Evolutionary conservation across 2,888 invertebrate genomes (phyloP), one percentile per base, ranked within the genome.

Genomic region (Hydrotaea cyrtoneurina): DNA sequence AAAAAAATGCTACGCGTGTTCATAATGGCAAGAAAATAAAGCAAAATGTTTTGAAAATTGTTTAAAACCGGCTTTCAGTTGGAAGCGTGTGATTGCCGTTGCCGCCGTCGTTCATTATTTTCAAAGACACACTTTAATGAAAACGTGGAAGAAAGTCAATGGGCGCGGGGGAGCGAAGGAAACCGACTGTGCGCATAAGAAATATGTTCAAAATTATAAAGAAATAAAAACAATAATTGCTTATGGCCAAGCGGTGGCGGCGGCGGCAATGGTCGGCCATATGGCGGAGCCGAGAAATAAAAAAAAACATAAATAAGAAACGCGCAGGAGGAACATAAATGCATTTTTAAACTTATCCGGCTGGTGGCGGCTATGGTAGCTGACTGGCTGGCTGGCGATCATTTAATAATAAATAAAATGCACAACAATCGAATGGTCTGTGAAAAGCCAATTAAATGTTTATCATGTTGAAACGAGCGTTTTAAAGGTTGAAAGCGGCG

Each of bases 401-500:
- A 59, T 59, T 71, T 46, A 78, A 57, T 71, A 78, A 59, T 31
- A 75, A 21, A 64, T 46, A 59, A 57, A 57, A 59, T 53, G 13
- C 46, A 50, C 13, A n/a, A 71, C 1, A 71, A 31, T 31, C 15
- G 36, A 31, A 53, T 53, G 53, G 31, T 53, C 50, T 53, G 71
- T 31, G 39, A 31, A 71, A 26, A 71, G 53, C 53, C 53, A 71
- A 71, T 71, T 71, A 71, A 71, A 53, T 53, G 17, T 15, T 46
- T 46, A n/a, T 21, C 36, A 69, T 69, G 43, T 43, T 13, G 3
- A 5, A 59, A 15, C 15, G 1, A 59, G 71, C 15, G 21, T 36
- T 62, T 74, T 17, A 71, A 71, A 75, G 64, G 80, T 57, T 72
- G 46, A 69, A 78, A 81, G 64, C 72, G 55, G 31, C 73, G 64